Base-by-base conservation (phyloP, 1,140 invertebrate genomes). In the Trichoplusia ni region DNA sequence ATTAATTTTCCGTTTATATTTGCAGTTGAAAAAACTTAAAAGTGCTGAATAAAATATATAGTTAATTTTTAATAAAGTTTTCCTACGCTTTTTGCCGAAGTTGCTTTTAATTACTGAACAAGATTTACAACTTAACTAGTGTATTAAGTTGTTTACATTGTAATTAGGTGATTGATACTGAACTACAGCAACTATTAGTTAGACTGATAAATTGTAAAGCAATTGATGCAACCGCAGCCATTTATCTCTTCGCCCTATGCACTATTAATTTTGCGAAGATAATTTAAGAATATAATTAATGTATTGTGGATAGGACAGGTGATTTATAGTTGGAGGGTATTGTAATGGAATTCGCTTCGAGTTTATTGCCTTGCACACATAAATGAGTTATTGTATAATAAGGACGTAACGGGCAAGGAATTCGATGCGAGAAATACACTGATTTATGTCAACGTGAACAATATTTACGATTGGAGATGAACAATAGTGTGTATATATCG, bases 41-140 rank as follows among this genome's bases (percentile, higher is more conserved):
- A n/a, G n/a, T n/a, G n/a, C n/a, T n/a, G n/a, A n/a, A n/a, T n/a
- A n/a, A n/a, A n/a, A n/a, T n/a, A n/a, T n/a, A n/a, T n/a, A n/a
- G n/a, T n/a, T n/a, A n/a, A n/a, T n/a, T n/a, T n/a, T n/a, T n/a
- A n/a, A n/a, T n/a, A n/a, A n/a, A n/a, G n/a, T n/a, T n/a, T n/a
- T n/a, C n/a, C n/a, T n/a, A n/a, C n/a, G n/a, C 3, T 25, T 4
- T 4, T 25, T 13, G 1, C 4, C n/a, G 6, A 56, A 42, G 35
- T 47, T 59, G 37, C 62, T 25, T 21, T 65, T 67, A 67, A 65
- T 65, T 63, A 60, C 44, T 49, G 37, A 64, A 49, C 8, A 65
- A 63, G 64, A 70, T 70, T 67, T 65, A 70, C 61, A 18, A 25
- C n/a, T 27, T 64, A 21, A 44, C 53, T 14, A 33, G 11, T 13